Percentiles rank a stretch among this genome's conserved stretches.
Evolutionary conservation across 2,113 vertebrate species (phyloP).

Genomic region (Echinops telfairi): DNA sequence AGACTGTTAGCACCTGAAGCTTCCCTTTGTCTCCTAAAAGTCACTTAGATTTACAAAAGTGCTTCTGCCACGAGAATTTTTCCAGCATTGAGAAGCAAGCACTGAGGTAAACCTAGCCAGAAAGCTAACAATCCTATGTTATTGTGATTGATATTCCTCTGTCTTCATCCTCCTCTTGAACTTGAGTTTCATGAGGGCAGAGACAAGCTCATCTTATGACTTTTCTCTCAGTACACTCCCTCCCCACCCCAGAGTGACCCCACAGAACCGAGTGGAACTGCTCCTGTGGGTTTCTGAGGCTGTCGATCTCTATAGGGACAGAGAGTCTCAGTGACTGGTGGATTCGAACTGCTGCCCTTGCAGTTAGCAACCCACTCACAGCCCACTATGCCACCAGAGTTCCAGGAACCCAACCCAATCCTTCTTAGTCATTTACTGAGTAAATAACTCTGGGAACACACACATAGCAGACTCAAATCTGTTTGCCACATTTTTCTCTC

Average conservation of each 20-base stretch:
- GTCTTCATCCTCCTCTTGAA: neutral
- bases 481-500: neutral
- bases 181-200: neutral
- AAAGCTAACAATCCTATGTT: no score
- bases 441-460: neutral
- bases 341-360: neutral
- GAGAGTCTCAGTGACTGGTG: neutral
- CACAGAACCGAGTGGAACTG: no score
- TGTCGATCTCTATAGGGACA: no score
- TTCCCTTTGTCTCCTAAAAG: no score
- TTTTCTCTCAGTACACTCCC: no score
- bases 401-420: neutral
- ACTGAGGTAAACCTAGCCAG: no score
- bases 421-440: conserved; percentile 31
- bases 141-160: neutral
- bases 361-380: neutral
- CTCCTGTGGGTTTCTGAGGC: no score
- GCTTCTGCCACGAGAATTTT: no score
- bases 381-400: neutral
- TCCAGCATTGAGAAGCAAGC: no score
- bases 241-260: no score
- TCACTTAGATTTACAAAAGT: no score
- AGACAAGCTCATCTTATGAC: neutral
- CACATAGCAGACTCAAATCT: neutral
- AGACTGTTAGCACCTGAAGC: no score